Percentiles rank a stretch among this genome's conserved stretches.
Evolutionary conservation across 2,113 vertebrate genomes (phyloP).

Genomic region (Malurus elegans): DNA sequence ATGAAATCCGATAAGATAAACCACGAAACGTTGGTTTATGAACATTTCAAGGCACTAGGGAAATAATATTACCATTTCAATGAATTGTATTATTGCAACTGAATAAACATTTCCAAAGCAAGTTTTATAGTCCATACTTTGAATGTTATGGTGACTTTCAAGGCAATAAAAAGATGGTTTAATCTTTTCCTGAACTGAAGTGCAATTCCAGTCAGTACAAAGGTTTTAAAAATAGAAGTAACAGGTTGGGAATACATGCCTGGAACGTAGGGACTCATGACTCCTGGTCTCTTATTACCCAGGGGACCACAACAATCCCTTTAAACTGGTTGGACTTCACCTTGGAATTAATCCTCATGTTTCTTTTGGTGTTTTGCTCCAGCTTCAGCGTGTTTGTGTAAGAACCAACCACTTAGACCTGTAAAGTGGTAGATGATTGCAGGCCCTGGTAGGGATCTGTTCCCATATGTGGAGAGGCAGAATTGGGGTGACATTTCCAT

Average conservation of each 20-base stretch:
- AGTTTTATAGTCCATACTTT: constrained; percentile 23
- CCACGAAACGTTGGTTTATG: constrained; percentile 37
- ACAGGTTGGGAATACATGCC: neutral
- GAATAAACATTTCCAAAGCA: constrained; percentile 63
- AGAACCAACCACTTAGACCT: neutral
- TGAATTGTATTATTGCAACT: constrained; percentile 43
- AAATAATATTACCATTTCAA: constrained; percentile 37
- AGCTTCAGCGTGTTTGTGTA: neutral
- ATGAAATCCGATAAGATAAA: constrained; percentile 61
- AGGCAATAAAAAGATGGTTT: constrained; percentile 28
- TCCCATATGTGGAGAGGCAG: neutral
- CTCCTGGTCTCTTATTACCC: neutral
- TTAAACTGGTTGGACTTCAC: neutral
- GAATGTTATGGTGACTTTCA: constrained; percentile 38
- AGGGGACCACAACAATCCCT: neutral
- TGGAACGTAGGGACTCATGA: neutral
- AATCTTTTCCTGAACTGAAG: constrained; percentile 12
- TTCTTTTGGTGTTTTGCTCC: neutral
- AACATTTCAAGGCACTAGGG: constrained; percentile 20
- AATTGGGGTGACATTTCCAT: neutral
- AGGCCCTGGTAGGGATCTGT: neutral
- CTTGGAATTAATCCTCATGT: neutral
- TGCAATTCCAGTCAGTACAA: neutral
- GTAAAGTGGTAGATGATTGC: neutral
- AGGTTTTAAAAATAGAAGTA: constrained; percentile 16